Base-by-base conservation (phyloP, 2,113 vertebrate species). In the Pseudorasbora parva region DNA sequence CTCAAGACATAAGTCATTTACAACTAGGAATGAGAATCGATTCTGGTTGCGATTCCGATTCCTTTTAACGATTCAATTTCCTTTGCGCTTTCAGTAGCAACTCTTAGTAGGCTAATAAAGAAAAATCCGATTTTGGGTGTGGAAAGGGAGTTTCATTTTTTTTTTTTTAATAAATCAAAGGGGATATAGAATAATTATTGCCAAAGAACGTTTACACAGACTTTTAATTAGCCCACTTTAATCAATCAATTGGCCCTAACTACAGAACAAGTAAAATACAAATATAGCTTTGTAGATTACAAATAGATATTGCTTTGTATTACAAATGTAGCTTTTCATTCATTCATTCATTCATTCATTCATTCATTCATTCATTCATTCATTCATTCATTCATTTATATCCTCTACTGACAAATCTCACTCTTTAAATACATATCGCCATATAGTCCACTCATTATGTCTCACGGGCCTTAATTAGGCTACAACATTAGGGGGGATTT, bases 31-130 rank as follows among this genome's bases (percentile, higher is more conserved):
- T 45, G 68, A 2, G 41, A 72, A 45, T 72, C n/a, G 41, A 72
- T 72, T 71, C 68, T 23, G 68, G 41, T 45, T 71, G 41, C 21
- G 37, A 45, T 71, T 43, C n/a, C 21, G 68, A 25, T 47, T 72
- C n/a, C 11, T 72, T 72, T 72, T 25, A 72, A 72, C 41, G n/a
- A 72, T 14, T 72, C 37, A 6, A 41, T 21, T 45, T 71, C 19
- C 5, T 71, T 23, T 5, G n/a, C 37, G 21, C 5, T 23, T n/a
- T 21, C 37, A 45, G 19, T 43, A n/a, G 68, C 21, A 41, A 10
- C 21, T 45, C 41, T 5, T 45, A 45, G 11, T 45, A 21, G 17
- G 51, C 51, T 54, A 15, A 45, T 43, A 45, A 15, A 45, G 12
- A 47, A 15, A 72, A 23, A 45, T 15, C 12, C 37, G 5, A 7